Percentiles rank a stretch among this genome's conserved stretches.
Conservation (phyloP, 1,140 invertebrate genomes). For the Micrasema minimum region DNA sequence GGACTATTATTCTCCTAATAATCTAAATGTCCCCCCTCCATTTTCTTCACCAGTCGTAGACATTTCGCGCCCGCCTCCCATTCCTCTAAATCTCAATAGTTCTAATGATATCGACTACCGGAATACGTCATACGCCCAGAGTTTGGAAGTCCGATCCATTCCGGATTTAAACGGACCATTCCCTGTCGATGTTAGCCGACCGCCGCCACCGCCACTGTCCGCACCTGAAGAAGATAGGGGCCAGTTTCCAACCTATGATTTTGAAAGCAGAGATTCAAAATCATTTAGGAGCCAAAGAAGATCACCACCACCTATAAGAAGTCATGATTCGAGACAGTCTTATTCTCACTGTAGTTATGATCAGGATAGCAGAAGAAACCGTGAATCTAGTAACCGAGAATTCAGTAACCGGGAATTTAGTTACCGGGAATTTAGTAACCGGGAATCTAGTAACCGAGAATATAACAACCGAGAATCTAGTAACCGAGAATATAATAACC, state of each 20-base stretch:
- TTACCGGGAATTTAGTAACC: no score
- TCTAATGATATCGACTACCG: not conserved
- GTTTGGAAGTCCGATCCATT: not conserved
- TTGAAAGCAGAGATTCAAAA: not conserved
- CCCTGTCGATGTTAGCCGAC: constrained; percentile 3
- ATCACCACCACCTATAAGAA: not conserved
- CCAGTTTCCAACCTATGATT: not conserved
- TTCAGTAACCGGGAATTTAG: no score
- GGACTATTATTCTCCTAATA: not conserved
- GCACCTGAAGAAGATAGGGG: no score
- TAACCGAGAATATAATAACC: no score
- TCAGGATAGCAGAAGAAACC: not conserved
- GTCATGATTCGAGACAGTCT: not conserved
- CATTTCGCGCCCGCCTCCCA: constrained; percentile 16
- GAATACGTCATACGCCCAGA: not conserved
- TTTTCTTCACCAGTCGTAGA: not conserved
- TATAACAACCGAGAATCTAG: no score
- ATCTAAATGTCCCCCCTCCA: not conserved
- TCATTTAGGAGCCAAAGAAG: not conserved
- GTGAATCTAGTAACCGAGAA: not conserved
- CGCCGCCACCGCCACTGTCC: not conserved
- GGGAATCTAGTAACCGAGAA: not conserved
- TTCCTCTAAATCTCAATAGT: not conserved
- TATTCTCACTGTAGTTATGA: not conserved
- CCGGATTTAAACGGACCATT: not conserved